phyloP scores from a whole-genome alignment of 53 echinoderm and acorn worm species.

The Hippasteria phrygiana region DNA sequence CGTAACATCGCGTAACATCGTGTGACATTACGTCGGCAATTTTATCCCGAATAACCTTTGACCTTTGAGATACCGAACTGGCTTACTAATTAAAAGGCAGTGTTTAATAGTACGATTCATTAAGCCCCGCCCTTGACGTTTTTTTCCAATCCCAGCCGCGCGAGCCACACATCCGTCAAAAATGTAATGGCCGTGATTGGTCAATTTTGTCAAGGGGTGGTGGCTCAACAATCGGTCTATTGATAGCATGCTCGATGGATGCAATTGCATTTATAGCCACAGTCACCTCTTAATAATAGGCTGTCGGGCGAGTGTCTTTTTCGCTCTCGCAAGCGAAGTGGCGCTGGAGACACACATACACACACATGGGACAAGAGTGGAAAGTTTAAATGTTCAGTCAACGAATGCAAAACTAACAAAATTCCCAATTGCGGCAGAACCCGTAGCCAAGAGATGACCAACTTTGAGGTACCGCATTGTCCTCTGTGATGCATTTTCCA shows the following conservation, averaged over 20 bases:
- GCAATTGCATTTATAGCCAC: slow-evolving; percentile 14
- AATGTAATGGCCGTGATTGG: too few relatives aligned
- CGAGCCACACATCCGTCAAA: too few relatives aligned
- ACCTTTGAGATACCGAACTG: too few relatives aligned
- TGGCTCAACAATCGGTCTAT: too few relatives aligned
- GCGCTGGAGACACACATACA: slow-evolving; percentile 54
- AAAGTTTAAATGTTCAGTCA: background rate
- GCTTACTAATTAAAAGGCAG: too few relatives aligned
- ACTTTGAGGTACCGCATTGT: background rate
- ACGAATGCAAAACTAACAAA: background rate
- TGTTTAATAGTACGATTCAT: too few relatives aligned
- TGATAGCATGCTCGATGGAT: slow-evolving; percentile 37
- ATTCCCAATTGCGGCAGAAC: background rate
- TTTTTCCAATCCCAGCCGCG: too few relatives aligned
- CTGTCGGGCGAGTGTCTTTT: slow-evolving; percentile 13
- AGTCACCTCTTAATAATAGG: slow-evolving; percentile 47
- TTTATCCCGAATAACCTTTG: too few relatives aligned
- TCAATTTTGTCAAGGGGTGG: too few relatives aligned
- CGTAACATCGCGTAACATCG: too few relatives aligned
- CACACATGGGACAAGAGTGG: slow-evolving; percentile 11
- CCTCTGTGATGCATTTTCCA: background rate
- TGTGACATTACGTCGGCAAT: too few relatives aligned
- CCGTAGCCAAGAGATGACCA: background rate
- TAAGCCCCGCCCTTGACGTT: too few relatives aligned
- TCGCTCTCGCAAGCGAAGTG: slow-evolving; percentile 67